Evolutionary conservation across 2,113 vertebrate genomes (phyloP).

Genomic region (Trichomycterus rosablanca): DNA sequence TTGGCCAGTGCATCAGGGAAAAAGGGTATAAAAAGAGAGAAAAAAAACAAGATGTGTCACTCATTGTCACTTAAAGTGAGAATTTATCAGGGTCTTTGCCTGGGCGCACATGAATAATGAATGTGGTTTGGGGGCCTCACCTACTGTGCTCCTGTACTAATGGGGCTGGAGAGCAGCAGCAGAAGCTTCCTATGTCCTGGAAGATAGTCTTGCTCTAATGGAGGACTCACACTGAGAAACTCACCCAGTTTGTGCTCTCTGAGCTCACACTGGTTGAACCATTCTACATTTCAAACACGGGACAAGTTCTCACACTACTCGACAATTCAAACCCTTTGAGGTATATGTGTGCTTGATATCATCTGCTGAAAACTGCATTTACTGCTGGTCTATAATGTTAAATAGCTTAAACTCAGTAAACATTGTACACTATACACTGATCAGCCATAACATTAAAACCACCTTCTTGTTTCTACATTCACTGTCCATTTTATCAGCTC

Average conservation of each 20-base stretch:
- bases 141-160: slow-evolving; percentile 75
- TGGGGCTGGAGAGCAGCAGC: slow-evolving; percentile 82
- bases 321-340: background rate
- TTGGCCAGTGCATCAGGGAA: slow-evolving; percentile 76
- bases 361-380: no score
- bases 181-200: slow-evolving; percentile 69
- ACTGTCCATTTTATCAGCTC: no score
- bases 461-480: no score
- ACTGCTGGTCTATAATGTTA: no score
- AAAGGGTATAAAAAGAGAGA: slow-evolving; percentile 68
- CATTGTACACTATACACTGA: no score
- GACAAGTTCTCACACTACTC: slow-evolving; percentile 4
- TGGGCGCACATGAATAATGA: slow-evolving; percentile 95
- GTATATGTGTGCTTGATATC: no score
- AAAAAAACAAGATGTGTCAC: slow-evolving; percentile 89
- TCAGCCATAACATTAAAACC: no score
- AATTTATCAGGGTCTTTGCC: slow-evolving; percentile 97
- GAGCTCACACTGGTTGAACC: background rate
- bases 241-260: slow-evolving; percentile 1
- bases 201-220: slow-evolving; percentile 43
- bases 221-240: slow-evolving; percentile 13
- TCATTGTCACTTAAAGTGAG: slow-evolving; percentile 92
- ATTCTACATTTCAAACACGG: background rate
- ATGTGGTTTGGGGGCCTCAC: slow-evolving; percentile 82
- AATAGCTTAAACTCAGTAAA: no score